A percentile compares a stretch with the other conserved stretches of the same genome.
phyloP scores from a whole-genome alignment of 2,888 invertebrate species.

The Aporophyla lueneburgensis region DNA sequence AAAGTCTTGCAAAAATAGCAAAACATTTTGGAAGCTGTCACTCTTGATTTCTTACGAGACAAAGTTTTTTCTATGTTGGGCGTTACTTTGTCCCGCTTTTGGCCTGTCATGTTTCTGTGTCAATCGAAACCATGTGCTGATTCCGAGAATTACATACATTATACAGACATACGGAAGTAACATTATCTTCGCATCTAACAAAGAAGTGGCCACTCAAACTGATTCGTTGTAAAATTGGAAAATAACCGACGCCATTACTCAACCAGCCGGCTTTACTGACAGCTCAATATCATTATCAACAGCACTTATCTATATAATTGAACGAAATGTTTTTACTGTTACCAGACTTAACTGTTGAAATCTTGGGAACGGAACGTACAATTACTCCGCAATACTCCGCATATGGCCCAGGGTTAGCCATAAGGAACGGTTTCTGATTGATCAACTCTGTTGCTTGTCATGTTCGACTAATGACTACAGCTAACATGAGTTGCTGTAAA shows the following conservation, averaged over 20 bases:
- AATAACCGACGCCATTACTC: conserved; percentile 63
- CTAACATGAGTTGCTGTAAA: conserved; percentile 29
- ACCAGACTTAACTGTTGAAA: conserved; percentile 68
- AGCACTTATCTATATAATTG: conserved; percentile 79
- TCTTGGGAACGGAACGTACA: conserved; percentile 67
- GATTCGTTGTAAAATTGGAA: conserved; percentile 65
- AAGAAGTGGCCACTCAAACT: conserved; percentile 59
- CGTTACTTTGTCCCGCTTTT: conserved; percentile 36
- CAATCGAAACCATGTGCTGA: conserved; percentile 9
- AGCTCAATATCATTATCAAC: conserved; percentile 69
- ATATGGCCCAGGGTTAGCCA: conserved; percentile 54
- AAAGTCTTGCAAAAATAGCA: conserved; percentile 4
- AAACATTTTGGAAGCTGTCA: conserved; percentile 20
- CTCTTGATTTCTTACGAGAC: conserved; percentile 24
- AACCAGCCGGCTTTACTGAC: conserved; percentile 61
- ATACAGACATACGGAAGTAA: conserved; percentile 55
- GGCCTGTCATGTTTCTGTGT: conserved; percentile 19
- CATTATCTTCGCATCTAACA: conserved; percentile 65
- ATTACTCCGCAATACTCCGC: conserved; percentile 54
- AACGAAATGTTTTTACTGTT: conserved; percentile 74
- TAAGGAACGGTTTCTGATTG: conserved; percentile 41
- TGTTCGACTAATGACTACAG: conserved; percentile 44
- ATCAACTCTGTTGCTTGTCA: conserved; percentile 46
- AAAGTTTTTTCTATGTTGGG: conserved; percentile 32
- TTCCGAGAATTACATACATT: too few relatives aligned